A percentile compares a stretch with the other conserved stretches of the same genome.
Evolutionary conservation across 2,888 invertebrate genomes (phyloP).

Genomic region (Tryphoninae sp.): DNA sequence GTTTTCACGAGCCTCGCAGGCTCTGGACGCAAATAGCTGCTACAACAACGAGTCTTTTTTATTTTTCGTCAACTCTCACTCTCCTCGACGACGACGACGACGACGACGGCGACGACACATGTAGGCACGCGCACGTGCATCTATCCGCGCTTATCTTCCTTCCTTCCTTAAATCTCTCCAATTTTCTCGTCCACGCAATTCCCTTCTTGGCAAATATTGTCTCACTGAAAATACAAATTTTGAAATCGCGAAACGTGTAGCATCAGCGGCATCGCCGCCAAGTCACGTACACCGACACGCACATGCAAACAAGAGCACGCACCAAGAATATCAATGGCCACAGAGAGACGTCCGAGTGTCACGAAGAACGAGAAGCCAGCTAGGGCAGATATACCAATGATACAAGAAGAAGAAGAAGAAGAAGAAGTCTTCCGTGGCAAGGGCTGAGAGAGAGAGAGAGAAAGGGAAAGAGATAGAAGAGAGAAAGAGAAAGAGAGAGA

Average conservation of each 20-base stretch:
- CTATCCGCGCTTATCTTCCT: no score
- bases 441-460: constrained; percentile 2
- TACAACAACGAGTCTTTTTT: background rate
- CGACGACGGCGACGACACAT: no score
- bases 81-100: no score
- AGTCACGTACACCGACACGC: constrained; percentile 52
- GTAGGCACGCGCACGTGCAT: no score
- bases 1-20: constrained; percentile 16
- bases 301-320: constrained; percentile 47
- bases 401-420: constrained; percentile 6
- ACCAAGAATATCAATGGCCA: constrained; percentile 63
- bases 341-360: constrained; percentile 42
- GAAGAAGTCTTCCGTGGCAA: constrained; percentile 4
- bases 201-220: background rate
- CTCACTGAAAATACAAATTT: constrained; percentile 27
- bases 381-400: constrained; percentile 1
- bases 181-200: no score
- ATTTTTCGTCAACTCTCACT: no score
- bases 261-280: constrained; percentile 43
- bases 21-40: background rate
- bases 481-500: constrained; percentile 15
- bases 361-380: constrained; percentile 21
- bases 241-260: constrained; percentile 32
- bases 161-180: no score
- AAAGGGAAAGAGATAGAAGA: constrained; percentile 9